These are phyloP conservation scores for Drosophila repleta DNA, from an alignment of 1,140 invertebrate genomes.

Conservation along the genomic window DNA sequence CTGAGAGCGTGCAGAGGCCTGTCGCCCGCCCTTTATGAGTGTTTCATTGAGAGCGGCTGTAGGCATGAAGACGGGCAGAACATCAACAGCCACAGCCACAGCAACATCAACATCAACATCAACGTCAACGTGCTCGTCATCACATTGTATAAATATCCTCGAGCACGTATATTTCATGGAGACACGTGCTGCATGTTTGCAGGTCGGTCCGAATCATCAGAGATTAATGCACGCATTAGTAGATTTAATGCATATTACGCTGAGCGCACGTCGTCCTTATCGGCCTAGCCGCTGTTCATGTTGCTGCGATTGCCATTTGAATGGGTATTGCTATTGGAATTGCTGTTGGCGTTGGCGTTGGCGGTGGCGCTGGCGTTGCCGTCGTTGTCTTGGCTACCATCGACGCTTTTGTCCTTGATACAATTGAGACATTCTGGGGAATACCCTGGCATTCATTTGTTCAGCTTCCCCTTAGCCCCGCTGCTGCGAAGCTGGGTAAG, in stretches of 20 bases:
- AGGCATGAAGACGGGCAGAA: neutral
- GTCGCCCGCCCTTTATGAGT: slow-evolving; percentile 5
- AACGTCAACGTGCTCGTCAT: slow-evolving; percentile 69
- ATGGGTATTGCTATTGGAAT: slow-evolving; percentile 16
- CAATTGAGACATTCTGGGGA: slow-evolving; percentile 81
- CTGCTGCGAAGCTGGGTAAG: neutral
- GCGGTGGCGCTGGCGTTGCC: slow-evolving; percentile 23
- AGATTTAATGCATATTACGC: slow-evolving; percentile 83
- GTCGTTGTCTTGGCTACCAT: slow-evolving; percentile 56
- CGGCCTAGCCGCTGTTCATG: slow-evolving; percentile 8
- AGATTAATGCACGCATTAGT: slow-evolving; percentile 84
- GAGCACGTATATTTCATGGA: slow-evolving; percentile 77
- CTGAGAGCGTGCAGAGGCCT: neutral
- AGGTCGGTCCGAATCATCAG: slow-evolving; percentile 61
- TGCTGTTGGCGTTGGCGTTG: neutral
- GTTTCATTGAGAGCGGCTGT: neutral
- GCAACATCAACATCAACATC: slow-evolving; percentile 7
- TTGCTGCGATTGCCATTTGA: slow-evolving; percentile 30
- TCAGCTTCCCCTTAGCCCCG: neutral
- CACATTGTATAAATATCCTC: slow-evolving; percentile 83
- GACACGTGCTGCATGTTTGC: slow-evolving; percentile 76
- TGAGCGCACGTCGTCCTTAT: slow-evolving; percentile 32
- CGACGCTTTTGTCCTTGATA: slow-evolving; percentile 32
- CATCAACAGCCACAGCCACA: slow-evolving; percentile 10
- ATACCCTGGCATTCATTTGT: slow-evolving; percentile 62